These are phyloP conservation scores for Poeciliopsis paucimaculata DNA, from an alignment of 2,797 vertebrate genomes.

Conservation along the genomic window DNA sequence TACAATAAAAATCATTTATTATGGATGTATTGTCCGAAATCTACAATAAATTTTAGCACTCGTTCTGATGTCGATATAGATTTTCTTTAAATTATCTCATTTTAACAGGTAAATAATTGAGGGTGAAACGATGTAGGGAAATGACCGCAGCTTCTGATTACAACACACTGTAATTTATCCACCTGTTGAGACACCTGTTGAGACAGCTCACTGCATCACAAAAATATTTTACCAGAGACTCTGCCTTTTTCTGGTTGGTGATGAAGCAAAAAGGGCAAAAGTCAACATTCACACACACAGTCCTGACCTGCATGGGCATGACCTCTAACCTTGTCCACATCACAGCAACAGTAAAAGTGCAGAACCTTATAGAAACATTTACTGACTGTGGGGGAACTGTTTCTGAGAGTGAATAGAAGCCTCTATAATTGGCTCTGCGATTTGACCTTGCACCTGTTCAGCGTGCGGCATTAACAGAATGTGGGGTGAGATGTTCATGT, in stretches of 20 bases:
- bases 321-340: conserved; percentile 62
- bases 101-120: not conserved
- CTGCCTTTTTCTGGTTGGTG: conserved; percentile 38
- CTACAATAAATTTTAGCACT: not conserved
- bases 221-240: conserved; percentile 35
- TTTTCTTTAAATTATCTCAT: not conserved
- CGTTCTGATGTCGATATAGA: not conserved
- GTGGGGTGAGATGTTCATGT: conserved; percentile 31
- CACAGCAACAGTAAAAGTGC: conserved; percentile 56
- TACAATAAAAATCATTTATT: no score
- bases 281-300: conserved; percentile 59
- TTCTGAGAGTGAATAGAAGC: conserved; percentile 70
- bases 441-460: conserved; percentile 80
- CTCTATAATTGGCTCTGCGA: conserved; percentile 68
- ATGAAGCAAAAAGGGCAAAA: conserved; percentile 53
- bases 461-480: conserved; percentile 57
- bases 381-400: conserved; percentile 65
- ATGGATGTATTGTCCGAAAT: not conserved
- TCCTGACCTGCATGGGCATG: conserved; percentile 64
- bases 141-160: not conserved
- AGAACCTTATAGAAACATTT: conserved; percentile 66
- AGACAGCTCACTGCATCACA: not conserved
- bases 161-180: not conserved
- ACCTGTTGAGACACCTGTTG: not conserved
- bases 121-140: not conserved